Evolutionary conservation across 2,113 vertebrate species (phyloP), one percentile per base, ranked within the genome.

Genomic region (Pyxicephalus adspersus): DNA sequence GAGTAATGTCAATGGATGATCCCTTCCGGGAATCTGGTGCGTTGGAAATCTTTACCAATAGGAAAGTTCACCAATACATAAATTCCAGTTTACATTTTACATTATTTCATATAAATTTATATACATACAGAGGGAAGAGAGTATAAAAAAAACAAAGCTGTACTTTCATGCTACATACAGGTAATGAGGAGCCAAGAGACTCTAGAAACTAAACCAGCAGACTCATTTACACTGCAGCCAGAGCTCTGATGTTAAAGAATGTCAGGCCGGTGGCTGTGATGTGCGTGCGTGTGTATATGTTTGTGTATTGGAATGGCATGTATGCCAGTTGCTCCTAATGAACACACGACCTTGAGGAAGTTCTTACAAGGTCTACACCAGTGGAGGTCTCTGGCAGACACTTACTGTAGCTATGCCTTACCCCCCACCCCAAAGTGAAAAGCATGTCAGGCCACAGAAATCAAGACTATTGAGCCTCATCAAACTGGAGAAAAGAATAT

Each of bases 291-390:
- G 79, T 81, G 68, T 81, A 74, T 74, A 65, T 81, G 70, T 82
- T 57, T 74, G 61, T 75, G 80, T 64, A 63, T 57, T 81, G 79
- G 79, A 81, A 81, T 81, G 79, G 79, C 68, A 81, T 82, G 80
- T 75, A 65, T 75, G 80, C 80, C 80, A 82, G 80, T 75, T 82
- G 80, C 80, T 75, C 71, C 60, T 82, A 82, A 82, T 75, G 80
- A 82, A 82, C 64, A 64, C 60, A 74, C 52, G 71, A 74, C 80
- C 80, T 82, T 82, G 80, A 61, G 61, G 71, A 82, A 74, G 70
- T 60, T 82, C 70, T 75, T 70, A 82, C 60, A 82, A 82, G 80
- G 80, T 74, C 80, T 74, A 22, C 26, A 75, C 26, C 61, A 50
- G 60, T 31, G 7, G 52, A 74, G 64, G 70, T 66, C 63, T 82